phyloP scores from a whole-genome alignment of 2,797 vertebrate genomes.

The Gadopsis bispinosus region DNA sequence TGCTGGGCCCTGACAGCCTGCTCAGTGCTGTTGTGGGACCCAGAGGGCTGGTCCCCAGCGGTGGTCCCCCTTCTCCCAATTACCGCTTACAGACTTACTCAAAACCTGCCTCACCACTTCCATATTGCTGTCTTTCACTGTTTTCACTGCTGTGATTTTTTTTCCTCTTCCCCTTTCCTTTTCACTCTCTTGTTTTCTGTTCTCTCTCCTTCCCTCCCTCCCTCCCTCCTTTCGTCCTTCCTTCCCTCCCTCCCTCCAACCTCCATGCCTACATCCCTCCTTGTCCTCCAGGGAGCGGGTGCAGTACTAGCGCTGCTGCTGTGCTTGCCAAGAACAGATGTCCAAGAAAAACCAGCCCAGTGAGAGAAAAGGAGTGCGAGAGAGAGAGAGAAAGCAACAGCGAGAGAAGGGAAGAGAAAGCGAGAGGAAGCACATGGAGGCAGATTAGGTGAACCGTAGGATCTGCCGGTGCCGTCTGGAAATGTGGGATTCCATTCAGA shows the following conservation, averaged over 20 bases:
- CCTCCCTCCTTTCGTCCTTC: conserved; percentile 27
- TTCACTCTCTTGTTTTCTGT: conserved; percentile 66
- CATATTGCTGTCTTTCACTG: conserved; percentile 63
- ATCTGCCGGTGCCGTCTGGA: conserved; percentile 77
- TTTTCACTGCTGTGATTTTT: conserved; percentile 48
- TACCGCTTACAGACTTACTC: conserved; percentile 78
- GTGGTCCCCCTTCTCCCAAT: conserved; percentile 78
- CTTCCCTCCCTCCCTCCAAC: conserved; percentile 46
- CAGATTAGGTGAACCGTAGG: conserved; percentile 81
- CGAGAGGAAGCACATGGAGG: conserved; percentile 78
- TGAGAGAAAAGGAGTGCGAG: conserved; percentile 68
- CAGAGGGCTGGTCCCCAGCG: conserved; percentile 69
- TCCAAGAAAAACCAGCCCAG: conserved; percentile 84
- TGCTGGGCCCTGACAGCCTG: conserved; percentile 58
- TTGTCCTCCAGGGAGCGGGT: conserved; percentile 73
- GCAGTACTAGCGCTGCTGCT: conserved; percentile 67
- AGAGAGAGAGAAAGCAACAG: conserved; percentile 36
- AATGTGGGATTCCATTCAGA: conserved; percentile 75
- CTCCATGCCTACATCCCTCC: conserved; percentile 71
- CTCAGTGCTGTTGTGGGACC: conserved; percentile 72
- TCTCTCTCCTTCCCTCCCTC: conserved; percentile 31
- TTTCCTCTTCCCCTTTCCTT: conserved; percentile 41
- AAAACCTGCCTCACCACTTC: conserved; percentile 73
- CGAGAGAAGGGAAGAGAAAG: conserved; percentile 51
- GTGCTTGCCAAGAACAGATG: conserved; percentile 86